phyloP scores from a whole-genome alignment of 1,140 invertebrate genomes.

The Xylocopa sonorina region DNA sequence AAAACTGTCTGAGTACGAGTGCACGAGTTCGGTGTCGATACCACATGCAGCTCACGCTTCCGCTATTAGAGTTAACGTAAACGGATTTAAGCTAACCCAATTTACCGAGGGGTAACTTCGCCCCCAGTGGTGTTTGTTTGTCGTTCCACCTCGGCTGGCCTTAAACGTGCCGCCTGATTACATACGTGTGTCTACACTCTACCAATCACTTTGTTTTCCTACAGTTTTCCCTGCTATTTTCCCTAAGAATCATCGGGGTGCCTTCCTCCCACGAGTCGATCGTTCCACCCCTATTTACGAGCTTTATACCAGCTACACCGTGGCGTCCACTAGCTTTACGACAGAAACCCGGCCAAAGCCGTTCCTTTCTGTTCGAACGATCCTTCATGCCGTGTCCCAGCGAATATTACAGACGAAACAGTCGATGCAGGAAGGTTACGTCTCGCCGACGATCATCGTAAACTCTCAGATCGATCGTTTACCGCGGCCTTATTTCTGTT shows the following conservation, averaged over 20 bases:
- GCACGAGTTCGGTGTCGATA: conserved; percentile 54
- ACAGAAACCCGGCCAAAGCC: neutral
- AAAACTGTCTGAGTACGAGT: neutral
- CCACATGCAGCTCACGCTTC: conserved; percentile 72
- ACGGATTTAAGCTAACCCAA: conserved; percentile 80
- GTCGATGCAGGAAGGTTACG: neutral
- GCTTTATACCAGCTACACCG: too few species aligned
- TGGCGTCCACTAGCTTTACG: neutral
- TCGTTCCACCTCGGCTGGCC: conserved; percentile 39
- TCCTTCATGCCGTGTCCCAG: too few species aligned
- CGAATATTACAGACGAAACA: neutral
- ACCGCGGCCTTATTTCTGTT: neutral
- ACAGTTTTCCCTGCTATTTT: neutral
- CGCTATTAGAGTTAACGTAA: conserved; percentile 80
- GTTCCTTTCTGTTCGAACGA: neutral
- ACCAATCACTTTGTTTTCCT: conserved; percentile 28
- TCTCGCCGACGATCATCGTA: neutral
- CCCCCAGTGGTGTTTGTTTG: conserved; percentile 73
- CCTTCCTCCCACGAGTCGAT: neutral
- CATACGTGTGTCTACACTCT: conserved; percentile 44
- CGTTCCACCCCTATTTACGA: neutral
- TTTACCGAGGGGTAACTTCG: conserved; percentile 78
- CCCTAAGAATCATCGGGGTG: neutral
- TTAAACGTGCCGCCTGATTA: conserved; percentile 64
- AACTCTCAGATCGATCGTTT: neutral